Conservation (phyloP, 1,140 invertebrate species). For the Aphelinus certus region DNA sequence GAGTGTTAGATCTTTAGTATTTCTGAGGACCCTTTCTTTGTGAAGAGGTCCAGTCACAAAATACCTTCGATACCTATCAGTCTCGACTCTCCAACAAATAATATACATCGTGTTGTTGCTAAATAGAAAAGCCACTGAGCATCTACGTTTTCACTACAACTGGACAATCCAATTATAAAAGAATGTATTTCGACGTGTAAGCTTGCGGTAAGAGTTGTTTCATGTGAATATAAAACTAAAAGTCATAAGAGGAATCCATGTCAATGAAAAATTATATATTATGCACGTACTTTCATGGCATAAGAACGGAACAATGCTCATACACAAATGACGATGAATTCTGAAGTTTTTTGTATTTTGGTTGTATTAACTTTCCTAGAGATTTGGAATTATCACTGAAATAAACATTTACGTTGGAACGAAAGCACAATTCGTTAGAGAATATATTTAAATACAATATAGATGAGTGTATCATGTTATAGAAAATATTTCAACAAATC, state of each 20-base stretch:
- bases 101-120: neutral
- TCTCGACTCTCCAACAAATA: constrained; percentile 9
- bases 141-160: constrained; percentile 9
- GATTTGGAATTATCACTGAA: too few relatives aligned
- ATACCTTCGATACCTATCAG: constrained; percentile 5
- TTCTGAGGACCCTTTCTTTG: neutral
- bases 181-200: constrained; percentile 29
- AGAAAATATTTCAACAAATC: constrained; percentile 52
- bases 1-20: constrained; percentile 23
- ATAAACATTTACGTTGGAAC: neutral
- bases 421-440: neutral
- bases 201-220: constrained; percentile 26
- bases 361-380: too few relatives aligned
- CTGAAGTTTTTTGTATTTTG: too few relatives aligned
- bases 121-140: neutral
- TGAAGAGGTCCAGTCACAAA: neutral
- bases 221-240: constrained; percentile 24
- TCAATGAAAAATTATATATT: neutral
- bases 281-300: too few relatives aligned
- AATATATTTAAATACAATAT: constrained; percentile 56
- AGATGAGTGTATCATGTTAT: constrained; percentile 58
- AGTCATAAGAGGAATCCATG: constrained; percentile 13
- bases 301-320: too few relatives aligned
- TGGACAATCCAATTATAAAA: constrained; percentile 32
- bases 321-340: too few relatives aligned